Conservation (phyloP, 2,797 vertebrate species). For the Hippocampus kuda region DNA sequence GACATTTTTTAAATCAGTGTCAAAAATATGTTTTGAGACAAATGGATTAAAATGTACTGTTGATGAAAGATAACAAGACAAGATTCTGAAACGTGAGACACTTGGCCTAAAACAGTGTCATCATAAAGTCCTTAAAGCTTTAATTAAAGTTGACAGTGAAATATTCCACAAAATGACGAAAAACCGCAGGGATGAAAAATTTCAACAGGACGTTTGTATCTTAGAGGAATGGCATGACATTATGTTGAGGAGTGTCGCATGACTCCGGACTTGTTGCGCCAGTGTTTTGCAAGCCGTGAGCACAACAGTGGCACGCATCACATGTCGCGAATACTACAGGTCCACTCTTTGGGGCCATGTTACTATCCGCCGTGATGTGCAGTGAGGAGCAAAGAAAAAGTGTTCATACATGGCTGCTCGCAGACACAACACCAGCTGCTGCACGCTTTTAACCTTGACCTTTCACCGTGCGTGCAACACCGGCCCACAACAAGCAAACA, state of each 20-base stretch:
- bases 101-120: no score
- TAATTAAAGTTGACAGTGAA: neutral
- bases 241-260: slow-evolving; percentile 19
- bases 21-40: no score
- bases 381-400: slow-evolving; percentile 15
- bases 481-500: slow-evolving; percentile 3
- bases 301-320: slow-evolving; percentile 7
- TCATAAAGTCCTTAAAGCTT: no score
- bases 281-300: slow-evolving; percentile 10
- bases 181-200: slow-evolving; percentile 35
- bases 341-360: slow-evolving; percentile 16
- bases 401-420: slow-evolving; percentile 29
- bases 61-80: no score
- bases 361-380: slow-evolving; percentile 8
- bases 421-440: slow-evolving; percentile 31
- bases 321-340: slow-evolving; percentile 3
- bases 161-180: slow-evolving; percentile 23
- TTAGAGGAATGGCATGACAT: slow-evolving; percentile 20
- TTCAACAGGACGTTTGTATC: slow-evolving; percentile 15
- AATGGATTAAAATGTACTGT: no score
- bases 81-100: no score
- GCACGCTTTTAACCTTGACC: slow-evolving; percentile 6
- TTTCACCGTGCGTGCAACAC: neutral
- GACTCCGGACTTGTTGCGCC: slow-evolving; percentile 6
- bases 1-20: no score